A percentile compares a stretch with the other conserved stretches of the same genome.
Evolutionary conservation across 2,888 invertebrate species (phyloP).

Genomic region (Girardia tigrina): DNA sequence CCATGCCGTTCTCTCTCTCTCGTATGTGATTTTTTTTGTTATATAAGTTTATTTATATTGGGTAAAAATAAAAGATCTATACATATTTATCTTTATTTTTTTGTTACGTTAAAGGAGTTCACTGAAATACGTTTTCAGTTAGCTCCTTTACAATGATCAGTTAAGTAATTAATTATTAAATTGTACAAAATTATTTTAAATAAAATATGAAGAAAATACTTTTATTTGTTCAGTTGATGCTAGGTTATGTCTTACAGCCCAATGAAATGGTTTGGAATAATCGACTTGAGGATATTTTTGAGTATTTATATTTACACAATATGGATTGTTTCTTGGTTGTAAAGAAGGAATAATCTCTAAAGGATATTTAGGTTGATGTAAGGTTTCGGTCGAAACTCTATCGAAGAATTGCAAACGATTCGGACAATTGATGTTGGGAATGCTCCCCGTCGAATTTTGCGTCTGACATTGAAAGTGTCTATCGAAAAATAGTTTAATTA

Average conservation of each 20-base stretch:
- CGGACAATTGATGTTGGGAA: neutral
- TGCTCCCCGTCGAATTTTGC: neutral
- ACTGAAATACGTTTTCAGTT: no score
- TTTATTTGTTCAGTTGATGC: neutral
- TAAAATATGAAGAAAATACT: neutral
- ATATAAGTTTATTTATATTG: no score
- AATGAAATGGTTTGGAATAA: constrained; percentile 12
- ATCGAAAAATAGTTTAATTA: no score
- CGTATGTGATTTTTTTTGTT: no score
- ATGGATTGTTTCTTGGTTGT: constrained; percentile 10
- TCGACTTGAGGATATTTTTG: neutral
- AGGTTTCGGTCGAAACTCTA: neutral
- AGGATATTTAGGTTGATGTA: neutral
- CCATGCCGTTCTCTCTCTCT: no score
- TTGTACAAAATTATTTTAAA: no score
- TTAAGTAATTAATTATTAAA: no score
- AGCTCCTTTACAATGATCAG: no score
- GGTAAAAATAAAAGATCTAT: no score
- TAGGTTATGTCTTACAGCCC: neutral
- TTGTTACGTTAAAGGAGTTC: no score
- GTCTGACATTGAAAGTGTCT: neutral
- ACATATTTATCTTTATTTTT: no score
- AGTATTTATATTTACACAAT: neutral
- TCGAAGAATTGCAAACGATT: neutral
- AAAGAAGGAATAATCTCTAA: neutral